Evolutionary conservation across 2,113 vertebrate genomes (phyloP).

Genomic region (Aegotheles bennettii): DNA sequence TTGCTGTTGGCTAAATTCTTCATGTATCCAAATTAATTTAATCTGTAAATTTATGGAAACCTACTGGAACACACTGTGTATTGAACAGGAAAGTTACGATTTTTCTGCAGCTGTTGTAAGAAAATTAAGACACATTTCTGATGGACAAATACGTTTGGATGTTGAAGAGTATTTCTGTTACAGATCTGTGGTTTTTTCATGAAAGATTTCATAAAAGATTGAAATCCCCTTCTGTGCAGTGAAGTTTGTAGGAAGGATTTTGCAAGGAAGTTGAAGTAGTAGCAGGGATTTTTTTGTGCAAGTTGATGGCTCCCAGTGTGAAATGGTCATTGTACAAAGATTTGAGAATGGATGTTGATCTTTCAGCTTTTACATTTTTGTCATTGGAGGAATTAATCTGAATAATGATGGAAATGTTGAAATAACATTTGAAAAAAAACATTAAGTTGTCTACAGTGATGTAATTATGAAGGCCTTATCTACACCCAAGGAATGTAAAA

Average conservation of each 20-base stretch:
- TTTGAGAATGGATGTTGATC: not conserved
- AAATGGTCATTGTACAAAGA: not conserved
- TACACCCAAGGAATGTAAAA: not conserved
- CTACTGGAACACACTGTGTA: not conserved
- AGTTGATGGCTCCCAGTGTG: not conserved
- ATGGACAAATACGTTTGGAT: not conserved
- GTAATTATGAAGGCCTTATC: not conserved
- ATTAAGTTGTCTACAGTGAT: not conserved
- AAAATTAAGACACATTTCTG: not conserved
- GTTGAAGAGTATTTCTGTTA: not conserved
- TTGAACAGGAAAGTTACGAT: not conserved
- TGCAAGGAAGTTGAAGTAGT: not conserved
- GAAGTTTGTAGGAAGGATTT: not conserved
- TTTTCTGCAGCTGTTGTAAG: not conserved
- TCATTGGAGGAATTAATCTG: not conserved
- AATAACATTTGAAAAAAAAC: not conserved
- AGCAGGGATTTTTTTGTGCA: not conserved
- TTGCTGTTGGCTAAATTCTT: slow-evolving; percentile 25
- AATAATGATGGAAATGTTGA: not conserved
- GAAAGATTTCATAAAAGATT: not conserved
- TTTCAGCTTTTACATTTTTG: not conserved
- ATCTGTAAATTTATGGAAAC: not conserved
- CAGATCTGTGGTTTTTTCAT: not conserved
- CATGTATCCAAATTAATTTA: slow-evolving; percentile 10
- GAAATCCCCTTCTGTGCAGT: not conserved